phyloP scores from a whole-genome alignment of 2,888 invertebrate species.

The Trissoscelio sp. region DNA sequence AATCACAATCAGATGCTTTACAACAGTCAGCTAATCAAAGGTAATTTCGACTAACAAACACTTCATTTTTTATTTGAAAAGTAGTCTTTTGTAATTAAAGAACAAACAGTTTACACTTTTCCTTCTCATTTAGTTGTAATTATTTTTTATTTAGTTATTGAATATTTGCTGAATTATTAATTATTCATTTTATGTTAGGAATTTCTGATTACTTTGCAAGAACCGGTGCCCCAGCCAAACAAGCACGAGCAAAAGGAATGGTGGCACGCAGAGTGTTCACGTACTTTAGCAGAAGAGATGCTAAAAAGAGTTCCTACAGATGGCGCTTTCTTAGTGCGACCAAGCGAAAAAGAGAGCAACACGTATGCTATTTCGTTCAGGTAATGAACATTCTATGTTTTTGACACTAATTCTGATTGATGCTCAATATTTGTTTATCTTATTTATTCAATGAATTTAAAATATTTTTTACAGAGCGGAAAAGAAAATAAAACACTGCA shows the following conservation, averaged over 20 bases:
- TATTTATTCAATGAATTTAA: too few species aligned
- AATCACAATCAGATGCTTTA: slow-evolving; percentile 68
- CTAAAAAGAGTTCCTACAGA: slow-evolving; percentile 92
- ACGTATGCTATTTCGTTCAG: slow-evolving; percentile 98
- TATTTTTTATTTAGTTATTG: too few species aligned
- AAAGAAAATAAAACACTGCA: slow-evolving; percentile 97
- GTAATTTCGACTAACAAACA: slow-evolving; percentile 59
- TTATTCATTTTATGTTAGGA: slow-evolving; percentile 85
- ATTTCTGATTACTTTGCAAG: slow-evolving; percentile 93
- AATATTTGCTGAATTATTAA: too few species aligned
- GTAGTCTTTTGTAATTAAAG: neutral
- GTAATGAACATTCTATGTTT: slow-evolving; percentile 80
- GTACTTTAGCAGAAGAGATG: slow-evolving; percentile 94
- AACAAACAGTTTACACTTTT: neutral
- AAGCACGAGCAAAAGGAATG: slow-evolving; percentile 97
- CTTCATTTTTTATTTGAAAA: too few species aligned
- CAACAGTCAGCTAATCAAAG: slow-evolving; percentile 67
- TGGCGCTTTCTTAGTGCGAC: slow-evolving; percentile 97
- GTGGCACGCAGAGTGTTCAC: slow-evolving; percentile 93
- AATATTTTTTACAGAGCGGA: slow-evolving; percentile 87
- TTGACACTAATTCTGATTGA: too few species aligned
- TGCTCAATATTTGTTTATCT: too few species aligned
- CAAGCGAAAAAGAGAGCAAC: slow-evolving; percentile 93
- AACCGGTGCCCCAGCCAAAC: slow-evolving; percentile 97
- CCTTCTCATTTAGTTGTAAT: too few species aligned